Percentiles rank a stretch among this genome's conserved stretches.
Evolutionary conservation across 2,888 invertebrate genomes (phyloP).

Genomic region (Macaria liturata): DNA sequence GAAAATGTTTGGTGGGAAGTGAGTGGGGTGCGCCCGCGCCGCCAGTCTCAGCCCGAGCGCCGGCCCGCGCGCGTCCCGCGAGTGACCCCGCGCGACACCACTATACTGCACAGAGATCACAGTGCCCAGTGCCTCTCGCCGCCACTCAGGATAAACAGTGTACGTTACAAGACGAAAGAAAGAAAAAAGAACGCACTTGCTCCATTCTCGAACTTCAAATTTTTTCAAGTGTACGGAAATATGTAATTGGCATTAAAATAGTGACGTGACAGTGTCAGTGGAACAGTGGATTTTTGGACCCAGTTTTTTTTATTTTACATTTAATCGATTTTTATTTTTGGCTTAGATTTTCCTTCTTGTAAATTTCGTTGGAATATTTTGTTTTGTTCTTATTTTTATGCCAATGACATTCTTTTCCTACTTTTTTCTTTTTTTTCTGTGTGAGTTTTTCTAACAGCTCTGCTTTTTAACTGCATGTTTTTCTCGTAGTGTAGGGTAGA

Average conservation of each 20-base stretch:
- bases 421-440: conserved; percentile 49
- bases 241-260: conserved; percentile 80
- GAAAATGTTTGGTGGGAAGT: conserved; percentile 80
- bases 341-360: conserved; percentile 43
- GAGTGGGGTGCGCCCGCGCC: conserved; percentile 81
- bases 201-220: conserved; percentile 40
- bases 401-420: conserved; percentile 77
- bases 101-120: conserved; percentile 46
- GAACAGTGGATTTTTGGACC: conserved; percentile 67
- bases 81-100: conserved; percentile 42
- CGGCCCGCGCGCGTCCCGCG: conserved; percentile 69
- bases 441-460: conserved; percentile 43
- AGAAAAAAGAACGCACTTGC: conserved; percentile 51
- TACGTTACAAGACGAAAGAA: conserved; percentile 55
- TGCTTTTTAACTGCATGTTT: conserved; percentile 66
- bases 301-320: conserved; percentile 47
- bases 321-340: conserved; percentile 41
- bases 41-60: conserved; percentile 69
- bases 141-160: conserved; percentile 58
- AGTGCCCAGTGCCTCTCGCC: conserved; percentile 61
- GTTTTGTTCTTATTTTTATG: conserved; percentile 69
- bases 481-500: conserved; percentile 9
- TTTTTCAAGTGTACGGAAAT: conserved; percentile 59
- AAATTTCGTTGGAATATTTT: conserved; percentile 67
- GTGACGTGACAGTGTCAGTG: conserved; percentile 76